phyloP scores from a whole-genome alignment of 1,140 invertebrate genomes.

The Procambarus virginalis region DNA sequence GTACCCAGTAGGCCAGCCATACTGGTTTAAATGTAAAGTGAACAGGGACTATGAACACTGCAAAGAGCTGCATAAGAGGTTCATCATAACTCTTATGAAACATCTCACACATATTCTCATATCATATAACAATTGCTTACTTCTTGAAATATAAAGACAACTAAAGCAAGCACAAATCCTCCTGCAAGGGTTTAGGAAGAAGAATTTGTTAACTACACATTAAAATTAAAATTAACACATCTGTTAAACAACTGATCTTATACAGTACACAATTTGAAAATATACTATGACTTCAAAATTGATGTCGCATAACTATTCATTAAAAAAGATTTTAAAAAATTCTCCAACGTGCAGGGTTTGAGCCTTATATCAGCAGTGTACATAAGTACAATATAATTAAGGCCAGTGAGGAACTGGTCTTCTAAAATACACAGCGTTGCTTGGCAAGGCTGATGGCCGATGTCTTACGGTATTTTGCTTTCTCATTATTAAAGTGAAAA shows the following conservation, averaged over 20 bases:
- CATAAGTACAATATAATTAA: not conserved
- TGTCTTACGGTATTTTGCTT: not conserved
- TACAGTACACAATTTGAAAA: not conserved
- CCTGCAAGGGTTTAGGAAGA: not conserved
- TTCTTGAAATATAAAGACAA: not conserved
- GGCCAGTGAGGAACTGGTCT: not conserved
- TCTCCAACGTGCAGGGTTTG: constrained; percentile 32
- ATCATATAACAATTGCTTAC: not conserved
- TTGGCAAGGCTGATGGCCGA: not conserved
- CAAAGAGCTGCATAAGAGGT: not conserved
- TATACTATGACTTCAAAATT: not conserved
- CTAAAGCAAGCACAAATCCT: not conserved
- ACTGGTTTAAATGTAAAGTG: constrained; percentile 37
- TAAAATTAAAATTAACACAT: not conserved
- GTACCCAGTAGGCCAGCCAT: constrained; percentile 53
- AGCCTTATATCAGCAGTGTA: not conserved
- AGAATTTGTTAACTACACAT: not conserved
- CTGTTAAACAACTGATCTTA: not conserved
- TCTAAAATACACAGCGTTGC: constrained; percentile 17
- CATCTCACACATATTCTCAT: not conserved
- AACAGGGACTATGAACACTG: constrained; percentile 20
- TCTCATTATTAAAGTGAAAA: not conserved
- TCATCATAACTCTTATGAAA: not conserved
- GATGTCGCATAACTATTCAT: not conserved
- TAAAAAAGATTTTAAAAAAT: not conserved